Conservation (phyloP, 2,113 vertebrate genomes). For the Orthonyx spaldingii region DNA sequence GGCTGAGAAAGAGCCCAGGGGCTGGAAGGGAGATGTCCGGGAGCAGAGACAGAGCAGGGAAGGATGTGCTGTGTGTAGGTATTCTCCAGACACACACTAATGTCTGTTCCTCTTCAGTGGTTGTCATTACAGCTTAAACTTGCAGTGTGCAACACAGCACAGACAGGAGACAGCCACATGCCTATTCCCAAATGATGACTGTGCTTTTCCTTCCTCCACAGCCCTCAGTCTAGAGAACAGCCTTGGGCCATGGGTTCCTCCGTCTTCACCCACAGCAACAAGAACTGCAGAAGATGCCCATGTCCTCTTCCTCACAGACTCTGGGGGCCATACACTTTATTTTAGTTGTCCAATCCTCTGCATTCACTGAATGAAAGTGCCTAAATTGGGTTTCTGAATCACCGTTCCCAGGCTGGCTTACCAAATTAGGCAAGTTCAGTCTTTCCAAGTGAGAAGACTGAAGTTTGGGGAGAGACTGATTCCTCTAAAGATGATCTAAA, state of each 20-base stretch:
- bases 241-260: not conserved
- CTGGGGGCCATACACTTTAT: not conserved
- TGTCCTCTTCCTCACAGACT: not conserved
- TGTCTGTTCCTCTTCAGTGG: not conserved
- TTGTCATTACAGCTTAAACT: not conserved
- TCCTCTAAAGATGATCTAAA: not conserved
- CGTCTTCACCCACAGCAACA: not conserved
- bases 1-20: not conserved
- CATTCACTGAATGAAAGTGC: not conserved
- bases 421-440: not conserved
- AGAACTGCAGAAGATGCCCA: not conserved
- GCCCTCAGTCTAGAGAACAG: rapidly evolving
- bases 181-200: not conserved
- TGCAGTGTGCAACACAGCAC: not conserved
- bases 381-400: not conserved
- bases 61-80: not conserved
- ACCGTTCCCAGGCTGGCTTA: rapidly evolving
- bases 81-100: not conserved
- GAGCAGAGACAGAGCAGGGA: not conserved
- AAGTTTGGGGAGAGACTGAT: not conserved
- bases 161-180: not conserved
- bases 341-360: not conserved
- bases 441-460: not conserved
- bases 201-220: not conserved
- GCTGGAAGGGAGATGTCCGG: not conserved